Evolutionary conservation across 2,113 vertebrate genomes (phyloP), one percentile per base, ranked within the genome.

Genomic region (Callorhinus ursinus): DNA sequence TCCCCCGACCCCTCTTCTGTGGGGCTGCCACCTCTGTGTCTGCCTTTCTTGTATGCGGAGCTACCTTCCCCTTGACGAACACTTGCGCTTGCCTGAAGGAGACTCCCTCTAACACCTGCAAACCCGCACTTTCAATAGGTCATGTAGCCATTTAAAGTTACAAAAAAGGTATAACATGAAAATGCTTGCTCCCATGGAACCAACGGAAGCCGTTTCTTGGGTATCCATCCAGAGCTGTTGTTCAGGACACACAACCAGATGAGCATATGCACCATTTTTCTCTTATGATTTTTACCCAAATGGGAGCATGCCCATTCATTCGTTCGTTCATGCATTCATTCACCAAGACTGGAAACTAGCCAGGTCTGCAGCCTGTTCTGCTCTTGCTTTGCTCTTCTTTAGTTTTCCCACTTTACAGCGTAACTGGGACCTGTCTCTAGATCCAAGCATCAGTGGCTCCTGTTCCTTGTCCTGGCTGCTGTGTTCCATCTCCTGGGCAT

Each of bases 251-350:
- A 19, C 14, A 8, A 13, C 9, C 33, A 10, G 4, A 11, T 3
- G 0, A 46, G 46, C 4, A 0, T 2, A 10, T 2, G 2, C 0
- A 0, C 8, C 0, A 12, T 6, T 16, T 51, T 63, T 2, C 36
- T 10, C 28, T 28, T 4, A 9, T 0, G 2, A 13, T 49, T 18
- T 19, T 57, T 0, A 5, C 88, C 74, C 69, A 0, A 0, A 2
- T 0, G 1, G 74, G 3, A 57, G 33, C 11, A 5, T 2, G 22
- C 18, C 5, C 0, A 16, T 13, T 61, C 4, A 0, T 42, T 36
- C 5, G 7, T 33, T 31, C 28, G 22, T 26, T 61, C 26, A 28
- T 26, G 69, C 4, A 0, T 46, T 49, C 63, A 2, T 14, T 46
- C 53, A 2, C 6, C 0, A 7, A 57, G 21, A 80, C 7, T 19